Evolutionary conservation across 1,140 invertebrate genomes (phyloP), one percentile per base, ranked within the genome.

Genomic region (Hyposmocoma kahamanoa): DNA sequence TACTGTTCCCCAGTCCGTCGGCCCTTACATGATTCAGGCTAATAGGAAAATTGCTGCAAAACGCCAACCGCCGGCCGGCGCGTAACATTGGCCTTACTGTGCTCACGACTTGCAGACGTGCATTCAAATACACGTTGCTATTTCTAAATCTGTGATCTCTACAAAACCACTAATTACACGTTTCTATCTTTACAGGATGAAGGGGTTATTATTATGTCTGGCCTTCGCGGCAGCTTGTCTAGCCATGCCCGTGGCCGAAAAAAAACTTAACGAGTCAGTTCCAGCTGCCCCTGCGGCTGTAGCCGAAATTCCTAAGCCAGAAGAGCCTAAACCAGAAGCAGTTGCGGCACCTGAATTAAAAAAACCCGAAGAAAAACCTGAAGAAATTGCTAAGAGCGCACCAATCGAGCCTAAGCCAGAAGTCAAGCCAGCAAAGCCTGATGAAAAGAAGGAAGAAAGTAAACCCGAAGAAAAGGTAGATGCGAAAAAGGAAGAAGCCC

Each of bases 1-100:
- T 61, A 56, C 60, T 55, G 60, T 50, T 54, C 62, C 59, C 59
- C 67, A 70, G 53, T 63, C 59, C 54, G 59, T 62, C 65, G 51
- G 67, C 78, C 78, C 80, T 82, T 75, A 82, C 63, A 72, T 69
- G 62, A 73, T 72, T 76, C 66, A 81, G 57, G 59, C 68, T 77
- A 82, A 84, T 82, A 72, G 70, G 62, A 84, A 82, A 81, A 82
- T 84, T 81, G 67, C 71, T 66, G 60, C 63, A 51, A 65, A 71
- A 59, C 65, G 65, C 56, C 62, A 55, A 69, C 65, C n/a, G 60
- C 62, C 62, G 54, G 59, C 53, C 65, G 68, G 61, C 62, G 68
- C 76, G 74, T 84, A 84, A 81, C 81, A 84, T 84, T 84, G 78
- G 81, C 79, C 79, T 83, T 81, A 77, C 70, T 50, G 63, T 59